phyloP scores from a whole-genome alignment of 2,113 vertebrate species.

The Castor canadensis region DNA sequence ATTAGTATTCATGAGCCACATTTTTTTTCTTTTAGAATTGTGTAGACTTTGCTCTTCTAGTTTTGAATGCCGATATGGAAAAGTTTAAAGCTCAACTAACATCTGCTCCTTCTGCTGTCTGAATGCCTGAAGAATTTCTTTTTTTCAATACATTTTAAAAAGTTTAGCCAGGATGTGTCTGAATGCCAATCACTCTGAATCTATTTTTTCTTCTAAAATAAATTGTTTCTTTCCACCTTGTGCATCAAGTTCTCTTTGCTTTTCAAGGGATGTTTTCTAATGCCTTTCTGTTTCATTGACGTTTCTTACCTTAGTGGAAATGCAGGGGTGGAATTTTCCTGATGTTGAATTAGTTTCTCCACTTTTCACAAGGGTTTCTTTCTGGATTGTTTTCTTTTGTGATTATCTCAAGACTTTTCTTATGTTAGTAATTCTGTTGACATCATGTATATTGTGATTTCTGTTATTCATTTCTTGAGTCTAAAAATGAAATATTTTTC shows the following conservation, averaged over 20 bases:
- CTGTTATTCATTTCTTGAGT: neutral
- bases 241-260: neutral
- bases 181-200: neutral
- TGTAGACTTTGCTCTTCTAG: neutral
- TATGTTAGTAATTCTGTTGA: neutral
- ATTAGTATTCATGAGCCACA: neutral
- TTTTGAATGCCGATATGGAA: neutral
- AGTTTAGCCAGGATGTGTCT: neutral
- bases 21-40: neutral
- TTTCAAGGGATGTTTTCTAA: neutral
- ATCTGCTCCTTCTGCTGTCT: neutral
- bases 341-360: neutral
- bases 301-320: neutral
- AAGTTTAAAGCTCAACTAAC: neutral
- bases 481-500: neutral
- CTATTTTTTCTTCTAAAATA: constrained; percentile 36
- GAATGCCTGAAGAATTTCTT: neutral
- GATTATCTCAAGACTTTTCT: neutral
- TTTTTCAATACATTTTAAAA: constrained; percentile 30
- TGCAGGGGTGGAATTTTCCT: neutral
- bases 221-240: neutral
- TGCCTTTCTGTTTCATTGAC: neutral
- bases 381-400: neutral
- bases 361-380: neutral
- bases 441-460: neutral